Percentiles rank a stretch among this genome's conserved stretches.
Evolutionary conservation across 1,140 invertebrate species (phyloP).

Genomic region (Ostrea edulis): DNA sequence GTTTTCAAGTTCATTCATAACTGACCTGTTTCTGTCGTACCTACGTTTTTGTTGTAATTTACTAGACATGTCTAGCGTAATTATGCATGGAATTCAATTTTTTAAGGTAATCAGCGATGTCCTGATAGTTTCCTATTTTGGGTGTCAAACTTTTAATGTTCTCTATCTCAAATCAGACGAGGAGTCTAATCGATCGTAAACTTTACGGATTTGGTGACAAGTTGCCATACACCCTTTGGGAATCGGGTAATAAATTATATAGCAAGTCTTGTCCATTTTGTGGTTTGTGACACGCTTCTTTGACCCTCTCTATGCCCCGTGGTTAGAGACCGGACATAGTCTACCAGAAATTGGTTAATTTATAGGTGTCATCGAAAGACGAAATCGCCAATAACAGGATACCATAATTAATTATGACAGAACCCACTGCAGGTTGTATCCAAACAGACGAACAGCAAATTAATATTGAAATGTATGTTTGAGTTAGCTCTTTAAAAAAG

Average conservation of each 20-base stretch:
- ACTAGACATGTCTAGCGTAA: not conserved
- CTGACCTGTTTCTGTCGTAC: not conserved
- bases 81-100: conserved; percentile 22
- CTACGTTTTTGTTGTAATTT: conserved; percentile 4
- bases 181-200: conserved; percentile 9
- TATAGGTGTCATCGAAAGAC: conserved; percentile 5
- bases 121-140: not conserved
- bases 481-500: too few relatives aligned
- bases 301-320: not conserved
- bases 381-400: not conserved
- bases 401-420: not conserved
- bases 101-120: not conserved
- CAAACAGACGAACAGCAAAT: too few relatives aligned
- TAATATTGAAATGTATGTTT: too few relatives aligned
- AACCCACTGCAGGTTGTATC: not conserved
- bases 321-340: conserved; percentile 1
- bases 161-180: not conserved
- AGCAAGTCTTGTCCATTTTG: not conserved
- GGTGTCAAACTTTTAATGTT: not conserved
- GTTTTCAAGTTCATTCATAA: conserved; percentile 12
- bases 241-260: conserved; percentile 31
- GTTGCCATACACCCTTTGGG: not conserved
- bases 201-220: conserved; percentile 24
- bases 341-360: conserved; percentile 10
- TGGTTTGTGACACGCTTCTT: conserved; percentile 3